These are phyloP conservation scores for Pyrochroa serraticornis DNA, from an alignment of 2,888 invertebrate species.

Conservation along the genomic window DNA sequence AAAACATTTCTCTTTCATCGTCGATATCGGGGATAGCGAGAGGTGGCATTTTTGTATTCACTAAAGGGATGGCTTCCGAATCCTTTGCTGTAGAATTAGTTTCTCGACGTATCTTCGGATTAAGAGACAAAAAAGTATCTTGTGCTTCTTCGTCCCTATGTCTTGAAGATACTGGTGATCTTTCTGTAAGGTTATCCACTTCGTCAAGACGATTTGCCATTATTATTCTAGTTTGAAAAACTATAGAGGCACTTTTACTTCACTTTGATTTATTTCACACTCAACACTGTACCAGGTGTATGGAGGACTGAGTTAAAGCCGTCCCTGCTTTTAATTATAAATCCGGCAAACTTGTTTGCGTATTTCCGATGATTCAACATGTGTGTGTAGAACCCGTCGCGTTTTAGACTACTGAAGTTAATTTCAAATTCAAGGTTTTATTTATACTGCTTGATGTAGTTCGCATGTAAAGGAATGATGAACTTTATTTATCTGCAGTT, in stretches of 20 bases:
- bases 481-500: not conserved
- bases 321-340: not conserved
- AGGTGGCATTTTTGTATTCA: conserved; percentile 50
- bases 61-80: too few relatives aligned
- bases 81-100: not conserved
- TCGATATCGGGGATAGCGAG: conserved; percentile 63
- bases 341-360: too few relatives aligned
- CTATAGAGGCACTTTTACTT: too few relatives aligned
- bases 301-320: too few relatives aligned
- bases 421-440: conserved; percentile 15
- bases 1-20: conserved; percentile 50
- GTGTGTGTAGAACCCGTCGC: conserved; percentile 4
- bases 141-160: not conserved
- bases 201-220: too few relatives aligned
- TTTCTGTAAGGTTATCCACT: too few relatives aligned
- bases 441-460: not conserved
- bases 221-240: too few relatives aligned
- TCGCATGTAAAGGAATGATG: not conserved
- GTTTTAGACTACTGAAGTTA: conserved; percentile 14
- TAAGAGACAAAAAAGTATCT: too few relatives aligned
- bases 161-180: not conserved
- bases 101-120: not conserved
- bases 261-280: too few relatives aligned
- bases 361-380: too few relatives aligned
- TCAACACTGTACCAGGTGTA: too few relatives aligned